Conservation (phyloP, 2,797 vertebrate species). For the Centropyge bicolor region DNA sequence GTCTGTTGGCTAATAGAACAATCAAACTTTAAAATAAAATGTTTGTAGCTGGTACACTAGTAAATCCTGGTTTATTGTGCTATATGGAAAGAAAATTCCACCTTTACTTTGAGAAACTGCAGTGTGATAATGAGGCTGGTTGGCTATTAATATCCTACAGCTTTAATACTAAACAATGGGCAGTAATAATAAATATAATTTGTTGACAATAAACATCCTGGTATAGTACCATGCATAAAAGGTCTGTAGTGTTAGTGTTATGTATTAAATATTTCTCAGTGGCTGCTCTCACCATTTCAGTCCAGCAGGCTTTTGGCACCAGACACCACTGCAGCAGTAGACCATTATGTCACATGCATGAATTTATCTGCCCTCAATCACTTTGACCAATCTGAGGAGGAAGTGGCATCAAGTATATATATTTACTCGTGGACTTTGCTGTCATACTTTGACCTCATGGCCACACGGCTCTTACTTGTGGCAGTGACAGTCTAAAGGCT, state of each 20-base stretch:
- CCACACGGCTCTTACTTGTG: not conserved
- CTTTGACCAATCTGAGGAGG: slow-evolving; percentile 10
- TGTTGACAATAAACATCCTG: not conserved
- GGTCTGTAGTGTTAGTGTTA: not conserved
- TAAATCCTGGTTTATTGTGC: not conserved
- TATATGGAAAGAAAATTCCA: not conserved
- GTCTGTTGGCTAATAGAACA: not conserved
- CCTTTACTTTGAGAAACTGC: not conserved
- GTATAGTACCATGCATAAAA: not conserved
- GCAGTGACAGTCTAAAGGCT: slow-evolving; percentile 43
- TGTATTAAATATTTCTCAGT: not conserved
- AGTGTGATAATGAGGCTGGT: not conserved
- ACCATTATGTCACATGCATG: not conserved
- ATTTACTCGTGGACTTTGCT: slow-evolving; percentile 8
- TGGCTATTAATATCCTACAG: not conserved
- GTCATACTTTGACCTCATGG: slow-evolving; percentile 16
- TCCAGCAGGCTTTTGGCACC: not conserved
- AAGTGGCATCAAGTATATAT: not conserved
- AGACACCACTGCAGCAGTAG: too few relatives aligned
- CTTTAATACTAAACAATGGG: not conserved
- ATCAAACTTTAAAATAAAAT: not conserved
- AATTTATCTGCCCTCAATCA: not conserved
- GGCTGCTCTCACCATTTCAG: slow-evolving; percentile 10
- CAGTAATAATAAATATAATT: not conserved
- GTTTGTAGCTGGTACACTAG: not conserved